Base-by-base conservation (phyloP, 2,113 vertebrate species). In the Bolborhynchus lineola region DNA sequence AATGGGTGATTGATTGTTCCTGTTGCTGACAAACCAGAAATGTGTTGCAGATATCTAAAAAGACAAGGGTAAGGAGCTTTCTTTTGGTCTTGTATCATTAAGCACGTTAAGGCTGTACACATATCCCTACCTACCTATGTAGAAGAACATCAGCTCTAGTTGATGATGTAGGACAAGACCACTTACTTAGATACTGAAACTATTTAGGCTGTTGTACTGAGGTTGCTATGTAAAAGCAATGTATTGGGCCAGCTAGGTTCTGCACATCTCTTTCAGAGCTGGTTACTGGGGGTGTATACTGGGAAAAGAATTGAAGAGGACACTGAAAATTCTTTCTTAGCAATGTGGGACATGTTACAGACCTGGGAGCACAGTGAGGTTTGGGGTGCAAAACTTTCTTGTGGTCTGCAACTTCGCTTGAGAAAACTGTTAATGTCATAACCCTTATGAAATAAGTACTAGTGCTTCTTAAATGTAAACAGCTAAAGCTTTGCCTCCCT, bases 391-490 rank as follows among this genome's bases (percentile, higher is more conserved):
- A 64, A 71, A 37, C 49, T 59, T 81, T 74, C 18, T 33, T 84
- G 2, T 42, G 21, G 20, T 47, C 28, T 41, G 41, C 35, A 85
- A 82, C 15, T 76, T 84, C 35, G 23, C 10, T 64, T 41, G 33
- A 55, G 18, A 39, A 52, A 83, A 71, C 16, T 42, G 33, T 20
- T 70, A 84, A 47, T 85, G 68, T 16, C 75, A 33, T 25, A 79
- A 64, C 47, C 3, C 9, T 82, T 57, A 57, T 65, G 21, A 80
- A 91, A 79, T 60, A 53, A 72, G 44, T 29, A 60, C 8, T 42
- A 55, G 13, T 0, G 0, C n/a, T 83, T 5, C 11, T 47, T 50
- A 86, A 90, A 68, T 0, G 5, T 7, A 75, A 76, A n/a, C 3
- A 68, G 9, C 13, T 84, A 76, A 75, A 75, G 2, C 19, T 86